These are phyloP conservation scores for Paradoxurus hermaphroditus DNA, from an alignment of 2,113 vertebrate species.

Conservation along the genomic window DNA sequence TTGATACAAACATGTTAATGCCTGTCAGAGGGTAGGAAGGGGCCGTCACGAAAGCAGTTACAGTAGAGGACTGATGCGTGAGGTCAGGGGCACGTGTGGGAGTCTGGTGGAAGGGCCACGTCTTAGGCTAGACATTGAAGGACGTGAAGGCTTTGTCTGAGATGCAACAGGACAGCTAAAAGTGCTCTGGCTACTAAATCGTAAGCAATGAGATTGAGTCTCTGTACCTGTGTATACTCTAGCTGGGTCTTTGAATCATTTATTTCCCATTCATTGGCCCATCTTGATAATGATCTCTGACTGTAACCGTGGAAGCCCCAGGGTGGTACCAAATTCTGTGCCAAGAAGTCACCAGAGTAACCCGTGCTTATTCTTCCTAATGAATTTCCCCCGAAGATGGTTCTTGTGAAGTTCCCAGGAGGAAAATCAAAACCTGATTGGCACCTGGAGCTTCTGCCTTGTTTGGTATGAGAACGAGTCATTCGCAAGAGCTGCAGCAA, in stretches of 20 bases:
- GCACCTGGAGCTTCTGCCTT: background rate
- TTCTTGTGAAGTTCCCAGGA: conserved; percentile 23
- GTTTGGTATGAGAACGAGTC: conserved; percentile 46
- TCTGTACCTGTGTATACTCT: background rate
- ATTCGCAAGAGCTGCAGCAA: conserved; percentile 50
- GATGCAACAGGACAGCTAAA: background rate
- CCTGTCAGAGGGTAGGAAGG: background rate
- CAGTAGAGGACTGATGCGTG: rapidly evolving
- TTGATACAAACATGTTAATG: background rate
- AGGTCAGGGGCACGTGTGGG: background rate
- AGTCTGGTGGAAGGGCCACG: background rate
- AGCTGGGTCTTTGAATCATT: background rate
- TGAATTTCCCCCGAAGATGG: background rate
- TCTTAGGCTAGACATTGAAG: background rate
- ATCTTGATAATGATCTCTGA: background rate
- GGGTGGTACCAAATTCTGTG: background rate
- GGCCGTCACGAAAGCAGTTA: background rate
- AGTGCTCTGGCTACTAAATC: background rate
- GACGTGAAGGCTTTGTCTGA: background rate
- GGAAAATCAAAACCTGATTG: conserved; percentile 15
- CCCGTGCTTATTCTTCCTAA: background rate
- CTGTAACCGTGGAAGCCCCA: background rate
- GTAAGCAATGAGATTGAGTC: background rate
- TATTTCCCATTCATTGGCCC: background rate
- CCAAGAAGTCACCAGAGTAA: background rate